Base-by-base conservation (phyloP, 2,797 vertebrate genomes). In the Hippocampus kuda region DNA sequence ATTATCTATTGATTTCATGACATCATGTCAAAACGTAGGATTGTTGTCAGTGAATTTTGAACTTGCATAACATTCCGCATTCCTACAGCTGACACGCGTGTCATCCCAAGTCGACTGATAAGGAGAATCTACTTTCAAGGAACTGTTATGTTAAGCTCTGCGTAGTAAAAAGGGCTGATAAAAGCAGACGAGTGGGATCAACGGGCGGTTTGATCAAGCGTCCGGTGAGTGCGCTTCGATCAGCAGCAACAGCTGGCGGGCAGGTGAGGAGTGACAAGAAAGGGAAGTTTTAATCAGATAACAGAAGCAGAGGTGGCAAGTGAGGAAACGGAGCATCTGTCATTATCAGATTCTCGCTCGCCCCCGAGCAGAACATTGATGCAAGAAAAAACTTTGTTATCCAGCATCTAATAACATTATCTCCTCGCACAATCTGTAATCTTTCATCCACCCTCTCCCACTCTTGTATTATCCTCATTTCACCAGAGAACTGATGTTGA, bases 371-470 rank as follows among this genome's bases (percentile, higher is more conserved):
- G 54, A 84, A 73, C 79, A 79, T 84, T 82, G 82, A 81, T 75
- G 82, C 73, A 10, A 38, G 27, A 70, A 78, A 69, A 79, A 76
- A 79, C 83, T 76, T 75, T 82, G 72, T 86, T 87, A 87, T 88
- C 85, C 77, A 54, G 73, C 72, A 83, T 89, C 82, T 88, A 86
- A 85, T 74, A 72, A 74, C 68, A 84, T 87, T 90, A 88, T 87
- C 85, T 83, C 59, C 66, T 72, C 70, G 76, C 70, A 75, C 75
- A 81, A 88, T 88, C 86, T 83, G 74, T 73, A 81, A 78, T 77
- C 59, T 72, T 75, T 60, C 57, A 20, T 71, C 62, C 74, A 75
- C 65, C 72, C 74, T 71, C 72, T 72, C 67, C 1, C 65, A 69
- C 34, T 67, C 51, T 74, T 81, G 77, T 82, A 72, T 82, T 83